Base-by-base conservation (phyloP, 1,140 invertebrate genomes). In the Aphidius ervi region DNA sequence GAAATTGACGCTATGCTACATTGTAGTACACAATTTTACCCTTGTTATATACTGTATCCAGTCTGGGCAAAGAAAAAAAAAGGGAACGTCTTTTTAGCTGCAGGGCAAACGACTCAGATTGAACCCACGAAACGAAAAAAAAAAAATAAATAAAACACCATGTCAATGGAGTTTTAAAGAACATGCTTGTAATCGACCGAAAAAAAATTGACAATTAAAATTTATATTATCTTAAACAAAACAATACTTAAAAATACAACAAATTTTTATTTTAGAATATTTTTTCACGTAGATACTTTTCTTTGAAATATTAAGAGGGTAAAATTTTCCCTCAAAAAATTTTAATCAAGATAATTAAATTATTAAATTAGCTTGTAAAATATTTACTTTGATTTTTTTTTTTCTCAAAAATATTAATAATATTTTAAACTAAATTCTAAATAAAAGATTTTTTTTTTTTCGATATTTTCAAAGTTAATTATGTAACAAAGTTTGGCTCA, bases 1-100 rank as follows among this genome's bases (percentile, higher is more conserved):
- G 69, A 72, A 74, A 74, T 73, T 69, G 68, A 56, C 62, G 58
- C 59, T 65, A 31, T 45, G 56, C 56, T 61, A 61, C 49, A 65
- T 49, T 5, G 43, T 42, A 45, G 53, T 20, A 31, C 23, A 31
- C 23, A 31, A 31, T 31, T 31, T 31, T 31, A 31, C 23, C 23
- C 23, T 31, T 31, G 23, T 31, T 31, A 31, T 31, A 16, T 16
- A 16, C 16, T 16, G 16, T 16, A 31, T 61, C 42, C 50, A 20
- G 23, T 41, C 41, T 46, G 9, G 10, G 20, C 31, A 23, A 48
- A 20, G 3, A 3, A 31, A 23, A 8, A 37, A 9, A 59, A 49
- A 42, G 31, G 31, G 46, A 31, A 7, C 37, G 4, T 41, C 37
- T 31, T 43, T 46, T 16, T 46, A 31, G 23, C 23, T 31, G 23